These are phyloP conservation scores for Fringilla coelebs DNA, from an alignment of 2,797 vertebrate species.

Conservation along the genomic window DNA sequence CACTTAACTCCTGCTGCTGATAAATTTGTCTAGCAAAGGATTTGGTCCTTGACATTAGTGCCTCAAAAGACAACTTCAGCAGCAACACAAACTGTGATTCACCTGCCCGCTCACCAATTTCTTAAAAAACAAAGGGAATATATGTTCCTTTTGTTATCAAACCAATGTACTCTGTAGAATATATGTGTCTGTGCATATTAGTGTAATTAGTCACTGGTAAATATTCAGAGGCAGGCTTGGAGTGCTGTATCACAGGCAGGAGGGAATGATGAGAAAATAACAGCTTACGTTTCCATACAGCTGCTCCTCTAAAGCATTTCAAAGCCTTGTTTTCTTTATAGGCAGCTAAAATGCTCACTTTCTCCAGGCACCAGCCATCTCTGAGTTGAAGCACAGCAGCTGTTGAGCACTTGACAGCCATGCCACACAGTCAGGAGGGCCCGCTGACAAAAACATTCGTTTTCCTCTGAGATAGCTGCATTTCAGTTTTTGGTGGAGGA, in stretches of 20 bases:
- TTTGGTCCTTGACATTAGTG: not conserved
- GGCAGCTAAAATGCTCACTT: not conserved
- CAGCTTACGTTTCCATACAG: not conserved
- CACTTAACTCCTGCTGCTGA: slow-evolving; percentile 44
- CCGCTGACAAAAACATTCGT: not conserved
- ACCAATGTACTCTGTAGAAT: not conserved
- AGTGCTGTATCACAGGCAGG: not conserved
- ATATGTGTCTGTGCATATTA: not conserved
- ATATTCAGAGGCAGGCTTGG: not conserved
- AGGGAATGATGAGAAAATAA: not conserved
- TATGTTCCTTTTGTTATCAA: not conserved
- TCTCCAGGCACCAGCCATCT: not conserved
- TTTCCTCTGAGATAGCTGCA: not conserved
- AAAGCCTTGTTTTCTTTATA: not conserved
- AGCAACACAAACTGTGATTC: not conserved
- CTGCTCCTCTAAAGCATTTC: not conserved
- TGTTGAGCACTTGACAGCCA: not conserved
- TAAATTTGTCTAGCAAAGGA: not conserved
- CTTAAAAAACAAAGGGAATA: not conserved
- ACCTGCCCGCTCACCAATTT: not conserved
- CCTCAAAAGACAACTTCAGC: not conserved
- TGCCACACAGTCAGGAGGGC: not conserved
- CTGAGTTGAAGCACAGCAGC: not conserved
- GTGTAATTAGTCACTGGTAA: not conserved
- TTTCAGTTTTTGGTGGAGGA: not conserved